Evolutionary conservation across 1,140 invertebrate species (phyloP), one percentile per base, ranked within the genome.

Genomic region (Bombus ignitus): DNA sequence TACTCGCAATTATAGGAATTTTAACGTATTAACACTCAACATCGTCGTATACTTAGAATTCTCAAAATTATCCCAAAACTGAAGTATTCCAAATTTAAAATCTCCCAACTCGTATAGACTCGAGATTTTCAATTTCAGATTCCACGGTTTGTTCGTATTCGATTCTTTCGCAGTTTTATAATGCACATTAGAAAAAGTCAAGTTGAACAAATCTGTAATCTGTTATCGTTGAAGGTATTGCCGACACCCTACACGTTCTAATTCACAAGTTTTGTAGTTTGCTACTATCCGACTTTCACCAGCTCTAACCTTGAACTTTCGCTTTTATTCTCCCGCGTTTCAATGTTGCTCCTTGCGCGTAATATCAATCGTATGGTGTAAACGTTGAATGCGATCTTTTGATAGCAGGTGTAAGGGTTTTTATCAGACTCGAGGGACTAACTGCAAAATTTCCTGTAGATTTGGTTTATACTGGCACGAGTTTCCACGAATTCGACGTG

Each of bases 401-500:
- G 28, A 12, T 28, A 32, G 4, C 22, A 59, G 12, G 25, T 44
- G 25, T 37, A 75, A 82, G 28, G 81, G 57, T 37, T 82, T 70
- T 57, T 65, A 83, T 70, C 65, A 42, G 22, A 13, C 73, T 32
- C 73, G 0, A 5, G 74, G 81, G 44, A 83, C 62, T 39, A 9
- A 35, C 39, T 70, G 22, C 59, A 77, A 66, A 75, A 78, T 83
- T 70, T 77, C 53, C 74, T 35, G 44, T 28, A 37, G 28, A 78
- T 57, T 47, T 59, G 47, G 47, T 76, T 57, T 53, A 68, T 81
- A 71, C 35, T n/a, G 9, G 32, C 35, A 78, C 53, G 78, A 85
- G 78, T 87, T 82, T 89, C 78, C 70, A 81, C 59, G 70, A 90
- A 87, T 89, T 90, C 71, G 85, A 87, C 88, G 66, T 68, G 66